Conservation (phyloP, 2,113 vertebrate genomes). For the Numenius arquata region DNA sequence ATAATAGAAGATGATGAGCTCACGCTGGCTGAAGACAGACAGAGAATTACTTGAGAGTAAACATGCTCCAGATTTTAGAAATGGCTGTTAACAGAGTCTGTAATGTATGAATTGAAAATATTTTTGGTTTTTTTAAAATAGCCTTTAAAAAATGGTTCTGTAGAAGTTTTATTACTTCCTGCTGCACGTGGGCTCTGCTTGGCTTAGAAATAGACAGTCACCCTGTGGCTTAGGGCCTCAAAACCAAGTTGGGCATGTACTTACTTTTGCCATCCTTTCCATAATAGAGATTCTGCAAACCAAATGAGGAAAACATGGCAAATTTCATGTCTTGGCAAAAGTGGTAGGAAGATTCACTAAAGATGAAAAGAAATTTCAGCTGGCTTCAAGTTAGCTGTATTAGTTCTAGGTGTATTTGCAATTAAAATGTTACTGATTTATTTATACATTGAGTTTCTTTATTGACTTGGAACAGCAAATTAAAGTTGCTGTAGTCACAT, state of each 20-base stretch:
- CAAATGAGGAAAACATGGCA: background rate
- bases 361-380: background rate
- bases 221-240: background rate
- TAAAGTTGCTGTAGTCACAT: background rate
- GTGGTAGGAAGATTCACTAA: background rate
- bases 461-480: background rate
- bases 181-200: background rate
- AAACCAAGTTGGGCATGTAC: background rate
- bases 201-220: background rate
- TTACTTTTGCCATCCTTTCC: background rate
- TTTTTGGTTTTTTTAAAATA: background rate
- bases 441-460: background rate
- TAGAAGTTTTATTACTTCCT: background rate
- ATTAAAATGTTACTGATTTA: background rate
- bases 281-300: background rate
- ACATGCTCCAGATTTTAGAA: background rate
- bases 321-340: background rate
- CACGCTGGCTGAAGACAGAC: background rate
- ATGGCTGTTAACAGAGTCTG: background rate
- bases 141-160: background rate
- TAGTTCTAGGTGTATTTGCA: background rate
- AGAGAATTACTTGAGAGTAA: background rate
- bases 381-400: background rate
- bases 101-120: background rate
- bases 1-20: background rate